Evolutionary conservation across 2,797 vertebrate species (phyloP).

Genomic region (Melanotaenia pygmaea): DNA sequence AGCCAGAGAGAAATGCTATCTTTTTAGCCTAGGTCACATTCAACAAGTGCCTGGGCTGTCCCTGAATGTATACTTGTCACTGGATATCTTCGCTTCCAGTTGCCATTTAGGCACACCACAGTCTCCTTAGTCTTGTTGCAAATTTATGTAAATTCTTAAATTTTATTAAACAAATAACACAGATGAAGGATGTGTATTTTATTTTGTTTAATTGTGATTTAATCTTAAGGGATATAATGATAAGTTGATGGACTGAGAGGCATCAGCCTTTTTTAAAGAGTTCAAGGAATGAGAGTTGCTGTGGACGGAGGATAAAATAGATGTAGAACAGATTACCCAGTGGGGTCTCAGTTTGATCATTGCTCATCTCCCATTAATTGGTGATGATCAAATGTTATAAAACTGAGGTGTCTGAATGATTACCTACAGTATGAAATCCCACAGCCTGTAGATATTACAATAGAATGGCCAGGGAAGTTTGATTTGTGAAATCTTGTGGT

Average conservation of each 20-base stretch:
- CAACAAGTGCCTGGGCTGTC: slow-evolving; percentile 66
- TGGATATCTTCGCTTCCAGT: slow-evolving; percentile 65
- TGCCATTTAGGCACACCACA: slow-evolving; percentile 49
- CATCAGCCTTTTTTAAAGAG: slow-evolving; percentile 46
- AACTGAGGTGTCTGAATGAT: slow-evolving; percentile 38
- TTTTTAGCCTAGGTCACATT: slow-evolving; percentile 68
- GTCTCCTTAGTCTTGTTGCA: slow-evolving; percentile 53
- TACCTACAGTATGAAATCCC: slow-evolving; percentile 50
- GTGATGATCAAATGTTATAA: slow-evolving; percentile 16
- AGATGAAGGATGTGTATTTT: slow-evolving; percentile 66
- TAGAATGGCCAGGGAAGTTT: slow-evolving; percentile 59
- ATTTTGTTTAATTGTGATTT: slow-evolving; percentile 56
- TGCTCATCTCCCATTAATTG: slow-evolving; percentile 26
- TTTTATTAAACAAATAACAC: slow-evolving; percentile 76
- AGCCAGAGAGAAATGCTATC: slow-evolving; percentile 59
- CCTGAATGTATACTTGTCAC: slow-evolving; percentile 60
- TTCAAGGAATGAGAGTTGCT: slow-evolving; percentile 56
- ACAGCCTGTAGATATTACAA: slow-evolving; percentile 57
- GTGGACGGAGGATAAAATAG: slow-evolving; percentile 42
- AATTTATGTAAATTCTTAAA: slow-evolving; percentile 62
- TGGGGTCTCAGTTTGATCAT: slow-evolving; percentile 15
- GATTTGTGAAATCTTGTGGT: slow-evolving; percentile 46
- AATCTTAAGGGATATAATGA: slow-evolving; percentile 38
- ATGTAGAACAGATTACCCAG: slow-evolving; percentile 1
- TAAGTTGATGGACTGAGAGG: slow-evolving; percentile 50